phyloP scores from a whole-genome alignment of 1,140 invertebrate genomes.

The Drosophila cardini region DNA sequence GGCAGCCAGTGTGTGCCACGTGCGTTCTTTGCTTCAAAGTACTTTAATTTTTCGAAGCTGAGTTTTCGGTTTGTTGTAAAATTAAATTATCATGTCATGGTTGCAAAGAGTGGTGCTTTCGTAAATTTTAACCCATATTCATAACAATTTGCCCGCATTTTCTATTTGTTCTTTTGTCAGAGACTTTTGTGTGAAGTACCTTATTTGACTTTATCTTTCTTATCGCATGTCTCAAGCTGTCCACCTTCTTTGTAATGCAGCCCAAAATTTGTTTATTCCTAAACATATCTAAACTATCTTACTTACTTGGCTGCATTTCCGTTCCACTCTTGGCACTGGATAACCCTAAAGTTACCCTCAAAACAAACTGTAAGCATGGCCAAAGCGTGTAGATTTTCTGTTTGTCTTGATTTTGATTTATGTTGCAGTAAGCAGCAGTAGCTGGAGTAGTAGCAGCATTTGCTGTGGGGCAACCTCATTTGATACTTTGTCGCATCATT shows the following conservation, averaged over 20 bases:
- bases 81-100: neutral
- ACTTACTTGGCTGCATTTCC: slow-evolving; percentile 70
- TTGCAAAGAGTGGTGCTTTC: too few species aligned
- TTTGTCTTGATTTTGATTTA: slow-evolving; percentile 80
- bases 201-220: slow-evolving; percentile 18
- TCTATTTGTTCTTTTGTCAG: neutral
- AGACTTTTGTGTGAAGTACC: slow-evolving; percentile 2
- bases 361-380: slow-evolving; percentile 48
- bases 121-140: too few species aligned
- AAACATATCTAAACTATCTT: slow-evolving; percentile 68
- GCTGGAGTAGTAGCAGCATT: slow-evolving; percentile 41
- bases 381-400: slow-evolving; percentile 60
- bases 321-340: slow-evolving; percentile 12
- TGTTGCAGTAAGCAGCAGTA: slow-evolving; percentile 75
- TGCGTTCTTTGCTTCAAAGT: slow-evolving; percentile 56
- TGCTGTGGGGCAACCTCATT: slow-evolving; percentile 68
- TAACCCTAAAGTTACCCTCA: slow-evolving; percentile 2
- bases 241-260: slow-evolving; percentile 25
- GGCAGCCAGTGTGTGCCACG: slow-evolving; percentile 20
- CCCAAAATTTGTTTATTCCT: slow-evolving; percentile 70
- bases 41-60: slow-evolving; percentile 20
- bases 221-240: slow-evolving; percentile 17
- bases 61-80: slow-evolving; percentile 6
- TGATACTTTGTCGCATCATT: slow-evolving; percentile 82
- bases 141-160: slow-evolving; percentile 1